A percentile compares a stretch with the other conserved stretches of the same genome.
Conservation (phyloP, 2,888 invertebrate genomes). For the Isoperla grammatica region DNA sequence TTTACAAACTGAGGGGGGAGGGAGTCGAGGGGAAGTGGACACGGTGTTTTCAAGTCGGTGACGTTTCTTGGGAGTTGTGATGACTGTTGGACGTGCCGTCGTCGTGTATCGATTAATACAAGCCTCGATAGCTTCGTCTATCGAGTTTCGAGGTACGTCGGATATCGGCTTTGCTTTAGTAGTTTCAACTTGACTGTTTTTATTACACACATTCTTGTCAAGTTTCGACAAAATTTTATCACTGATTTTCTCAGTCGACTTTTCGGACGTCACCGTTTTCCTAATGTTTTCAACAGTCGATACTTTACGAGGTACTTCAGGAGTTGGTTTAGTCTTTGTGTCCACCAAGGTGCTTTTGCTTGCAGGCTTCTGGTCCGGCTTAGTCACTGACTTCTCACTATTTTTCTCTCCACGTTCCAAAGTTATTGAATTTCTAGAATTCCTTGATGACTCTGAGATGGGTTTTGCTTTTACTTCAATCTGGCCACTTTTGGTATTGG, state of each 20-base stretch:
- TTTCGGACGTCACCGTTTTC: conserved; percentile 25
- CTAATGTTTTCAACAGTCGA: conserved; percentile 48
- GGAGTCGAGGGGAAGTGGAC: conserved; percentile 42
- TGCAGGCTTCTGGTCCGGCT: background rate
- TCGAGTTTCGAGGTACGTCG: conserved; percentile 36
- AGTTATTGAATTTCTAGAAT: background rate
- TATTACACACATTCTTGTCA: conserved; percentile 19
- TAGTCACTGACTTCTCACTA: background rate
- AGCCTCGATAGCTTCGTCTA: conserved; percentile 54
- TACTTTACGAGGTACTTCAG: conserved; percentile 30
- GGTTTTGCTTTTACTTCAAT: conserved; percentile 1
- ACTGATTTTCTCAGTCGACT: conserved; percentile 28
- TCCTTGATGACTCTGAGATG: conserved; percentile 1
- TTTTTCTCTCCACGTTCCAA: background rate
- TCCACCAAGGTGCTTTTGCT: conserved; percentile 6
- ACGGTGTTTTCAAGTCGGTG: conserved; percentile 54
- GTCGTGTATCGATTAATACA: conserved; percentile 47
- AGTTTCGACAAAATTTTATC: conserved; percentile 28
- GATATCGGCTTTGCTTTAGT: background rate
- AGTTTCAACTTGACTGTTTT: conserved; percentile 15
- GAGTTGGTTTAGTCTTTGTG: conserved; percentile 16
- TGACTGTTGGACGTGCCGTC: conserved; percentile 34
- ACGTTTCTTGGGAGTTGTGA: conserved; percentile 67
- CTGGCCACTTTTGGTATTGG: background rate
- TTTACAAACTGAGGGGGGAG: conserved; percentile 46